Conservation (phyloP, 2,797 vertebrate species). For the Hapalemur alaotrensis region DNA sequence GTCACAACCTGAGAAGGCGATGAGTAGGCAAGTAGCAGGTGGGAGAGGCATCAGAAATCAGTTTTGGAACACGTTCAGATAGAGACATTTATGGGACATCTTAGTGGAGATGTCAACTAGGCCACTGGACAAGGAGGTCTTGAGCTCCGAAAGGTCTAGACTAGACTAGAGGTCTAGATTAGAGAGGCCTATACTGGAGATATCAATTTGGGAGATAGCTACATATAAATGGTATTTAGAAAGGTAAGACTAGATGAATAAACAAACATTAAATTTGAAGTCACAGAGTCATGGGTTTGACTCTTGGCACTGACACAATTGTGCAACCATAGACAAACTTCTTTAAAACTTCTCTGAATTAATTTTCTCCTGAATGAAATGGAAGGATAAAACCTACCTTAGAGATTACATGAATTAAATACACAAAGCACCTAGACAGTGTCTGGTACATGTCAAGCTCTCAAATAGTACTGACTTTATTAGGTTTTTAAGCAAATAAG, state of each 20-base stretch:
- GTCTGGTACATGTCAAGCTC: not conserved
- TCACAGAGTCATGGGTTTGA: not conserved
- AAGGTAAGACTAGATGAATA: not conserved
- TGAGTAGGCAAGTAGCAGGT: not conserved
- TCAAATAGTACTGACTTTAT: not conserved
- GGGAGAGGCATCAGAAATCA: not conserved
- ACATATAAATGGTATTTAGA: not conserved
- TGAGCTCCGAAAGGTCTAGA: not conserved
- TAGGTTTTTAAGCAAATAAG: slow-evolving; percentile 12
- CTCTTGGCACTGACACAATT: not conserved
- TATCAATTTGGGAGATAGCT: not conserved
- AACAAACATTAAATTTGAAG: not conserved
- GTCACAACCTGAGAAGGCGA: not conserved
- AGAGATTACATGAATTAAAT: not conserved
- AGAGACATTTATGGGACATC: not conserved
- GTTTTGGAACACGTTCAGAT: not conserved
- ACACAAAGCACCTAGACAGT: not conserved
- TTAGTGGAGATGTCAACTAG: not conserved
- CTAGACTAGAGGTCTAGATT: not conserved
- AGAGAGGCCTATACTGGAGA: not conserved
- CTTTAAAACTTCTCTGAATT: slow-evolving; percentile 23
- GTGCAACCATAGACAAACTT: not conserved
- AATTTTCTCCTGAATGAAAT: not conserved
- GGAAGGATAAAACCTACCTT: not conserved
- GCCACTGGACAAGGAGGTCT: not conserved